Evolutionary conservation across 1,140 invertebrate species (phyloP), one percentile per base, ranked within the genome.

Genomic region (Drosophila malerkotliana): DNA sequence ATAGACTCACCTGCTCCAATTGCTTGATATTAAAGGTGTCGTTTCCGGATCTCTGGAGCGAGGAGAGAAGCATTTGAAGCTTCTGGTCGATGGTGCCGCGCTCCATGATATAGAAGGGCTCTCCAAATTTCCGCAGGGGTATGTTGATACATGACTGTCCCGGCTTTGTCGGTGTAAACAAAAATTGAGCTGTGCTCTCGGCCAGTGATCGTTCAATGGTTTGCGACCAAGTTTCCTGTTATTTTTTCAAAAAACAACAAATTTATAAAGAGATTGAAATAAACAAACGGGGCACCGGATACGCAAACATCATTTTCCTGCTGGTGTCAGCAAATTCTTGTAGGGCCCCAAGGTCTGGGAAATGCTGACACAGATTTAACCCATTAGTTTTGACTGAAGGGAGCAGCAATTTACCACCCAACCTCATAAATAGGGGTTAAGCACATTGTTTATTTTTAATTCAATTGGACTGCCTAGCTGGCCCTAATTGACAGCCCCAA

Each of bases 161-260:
- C 18, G 71, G 74, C 67, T 85, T 81, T 7, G 74, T 78, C n/a
- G 83, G 72, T 47, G 57, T 73, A 77, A 90, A 91, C 39, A 91
- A 53, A 77, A 79, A 91, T 48, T 91, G 88, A 63, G 85, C 79
- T 14, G 85, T 90, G 45, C 75, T 79, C 49, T 90, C 74, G 5
- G 90, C 90, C 52, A 91, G 59, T 12, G 80, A 78, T 37, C 69
- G 56, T 64, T 91, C 90, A 24, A 91, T 84, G 49, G 87, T 75
- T 51, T 84, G 78, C 8, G 90, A 84, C 90, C 90, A 91, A 37
- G 79, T 63, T 81, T 87, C 82, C 90, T 91, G 64, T 79, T 81
- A 57, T 47, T 1, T 32, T 32, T 18, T 4, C 7, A 41, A 58
- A 54, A 37, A 63, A 53, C 18, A 32, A 64, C 9, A n/a, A 34